phyloP scores from a whole-genome alignment of 2,888 invertebrate genomes.

The Agrotis exclamationis region DNA sequence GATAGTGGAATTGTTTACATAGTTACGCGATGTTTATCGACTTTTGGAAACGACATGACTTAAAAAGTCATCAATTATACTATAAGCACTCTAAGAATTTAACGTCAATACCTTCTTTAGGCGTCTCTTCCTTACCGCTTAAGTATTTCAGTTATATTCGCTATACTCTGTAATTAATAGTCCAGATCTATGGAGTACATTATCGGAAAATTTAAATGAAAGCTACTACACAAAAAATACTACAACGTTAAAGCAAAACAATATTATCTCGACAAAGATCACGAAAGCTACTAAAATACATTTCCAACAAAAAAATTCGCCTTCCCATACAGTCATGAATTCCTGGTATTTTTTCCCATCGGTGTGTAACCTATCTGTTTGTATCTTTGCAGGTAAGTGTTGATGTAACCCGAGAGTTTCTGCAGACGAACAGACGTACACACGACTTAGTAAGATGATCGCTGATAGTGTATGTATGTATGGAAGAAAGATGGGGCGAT shows the following conservation, averaged over 20 bases:
- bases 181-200: background rate
- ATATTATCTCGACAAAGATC: conserved; percentile 32
- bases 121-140: background rate
- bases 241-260: conserved; percentile 2
- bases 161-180: too few relatives aligned
- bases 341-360: conserved; percentile 58
- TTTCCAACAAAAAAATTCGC: conserved; percentile 56
- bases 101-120: background rate
- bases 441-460: conserved; percentile 45
- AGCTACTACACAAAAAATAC: background rate
- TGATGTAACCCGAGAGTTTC: conserved; percentile 79
- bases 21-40: conserved; percentile 46
- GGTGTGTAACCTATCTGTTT: conserved; percentile 77
- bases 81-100: too few relatives aligned
- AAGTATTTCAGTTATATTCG: background rate
- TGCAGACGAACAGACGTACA: conserved; percentile 42
- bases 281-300: conserved; percentile 22
- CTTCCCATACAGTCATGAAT: conserved; percentile 55
- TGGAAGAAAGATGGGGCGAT: conserved; percentile 57
- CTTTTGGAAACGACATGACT: conserved; percentile 19
- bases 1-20: conserved; percentile 59
- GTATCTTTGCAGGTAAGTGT: conserved; percentile 88
- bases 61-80: too few relatives aligned
- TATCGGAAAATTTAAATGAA: background rate
- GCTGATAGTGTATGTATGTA: conserved; percentile 48